A percentile compares a stretch with the other conserved stretches of the same genome.
Conservation (phyloP, 1,140 invertebrate genomes). For the Drosophila parvula region DNA sequence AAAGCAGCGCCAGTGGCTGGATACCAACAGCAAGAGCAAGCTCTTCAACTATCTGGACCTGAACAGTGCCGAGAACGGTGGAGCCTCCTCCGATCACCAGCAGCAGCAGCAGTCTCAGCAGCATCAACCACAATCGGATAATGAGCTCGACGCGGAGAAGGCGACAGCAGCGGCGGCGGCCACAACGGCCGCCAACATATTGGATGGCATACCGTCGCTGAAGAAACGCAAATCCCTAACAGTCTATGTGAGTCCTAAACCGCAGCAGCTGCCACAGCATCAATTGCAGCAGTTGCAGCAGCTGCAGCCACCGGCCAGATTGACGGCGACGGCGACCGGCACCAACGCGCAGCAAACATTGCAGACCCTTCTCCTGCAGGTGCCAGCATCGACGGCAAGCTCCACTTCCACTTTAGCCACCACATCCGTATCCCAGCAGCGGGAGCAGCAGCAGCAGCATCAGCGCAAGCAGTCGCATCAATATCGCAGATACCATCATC, state of each 20-base stretch:
- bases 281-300: constrained; percentile 49
- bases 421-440: constrained; percentile 38
- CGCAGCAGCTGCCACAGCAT: constrained; percentile 64
- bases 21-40: constrained; percentile 61
- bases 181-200: constrained; percentile 61
- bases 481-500: constrained; percentile 36
- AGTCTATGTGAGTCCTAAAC: constrained; percentile 84
- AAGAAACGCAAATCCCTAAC: constrained; percentile 84
- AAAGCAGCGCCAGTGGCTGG: constrained; percentile 82
- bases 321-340: constrained; percentile 31
- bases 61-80: constrained; percentile 66
- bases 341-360: constrained; percentile 53
- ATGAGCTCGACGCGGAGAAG: constrained; percentile 52
- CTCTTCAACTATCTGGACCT: constrained; percentile 74
- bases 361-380: constrained; percentile 69
- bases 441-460: constrained; percentile 30
- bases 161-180: constrained; percentile 44
- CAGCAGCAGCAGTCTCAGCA: constrained; percentile 39
- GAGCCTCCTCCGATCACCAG: constrained; percentile 26
- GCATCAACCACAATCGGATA: constrained; percentile 32
- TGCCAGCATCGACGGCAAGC: constrained; percentile 53
- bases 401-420: constrained; percentile 25
- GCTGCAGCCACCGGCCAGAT: constrained; percentile 36
- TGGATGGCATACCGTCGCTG: constrained; percentile 80
- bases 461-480: constrained; percentile 33